phyloP scores from a whole-genome alignment of 2,113 vertebrate genomes.

The Lipophrys pholis region DNA sequence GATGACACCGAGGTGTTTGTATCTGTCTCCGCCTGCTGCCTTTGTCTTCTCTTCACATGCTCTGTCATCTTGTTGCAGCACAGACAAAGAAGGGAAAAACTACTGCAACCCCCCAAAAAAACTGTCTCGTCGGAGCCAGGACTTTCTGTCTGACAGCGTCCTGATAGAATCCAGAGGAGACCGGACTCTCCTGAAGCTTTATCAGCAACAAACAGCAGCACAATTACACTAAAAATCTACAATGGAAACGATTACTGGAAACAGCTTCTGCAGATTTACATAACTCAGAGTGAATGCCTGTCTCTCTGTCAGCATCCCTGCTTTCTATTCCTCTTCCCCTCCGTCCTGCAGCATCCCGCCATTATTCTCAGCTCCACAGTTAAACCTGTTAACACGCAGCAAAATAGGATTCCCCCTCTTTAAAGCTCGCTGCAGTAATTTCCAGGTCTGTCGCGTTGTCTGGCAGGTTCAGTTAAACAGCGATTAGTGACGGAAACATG shows the following conservation, averaged over 20 bases:
- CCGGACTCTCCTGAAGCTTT: slow-evolving; percentile 71
- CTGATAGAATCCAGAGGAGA: slow-evolving; percentile 74
- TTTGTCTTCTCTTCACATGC: slow-evolving; percentile 30
- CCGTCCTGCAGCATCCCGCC: slow-evolving; percentile 35
- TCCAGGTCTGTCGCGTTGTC: slow-evolving; percentile 22
- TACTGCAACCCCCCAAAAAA: not conserved
- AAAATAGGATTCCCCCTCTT: slow-evolving; percentile 39
- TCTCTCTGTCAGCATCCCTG: slow-evolving; percentile 4
- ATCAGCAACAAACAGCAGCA: slow-evolving; percentile 75
- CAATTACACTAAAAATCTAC: slow-evolving; percentile 65
- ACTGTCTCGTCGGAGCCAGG: slow-evolving; percentile 33
- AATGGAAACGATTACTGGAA: slow-evolving; percentile 57
- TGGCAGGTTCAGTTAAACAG: slow-evolving; percentile 21
- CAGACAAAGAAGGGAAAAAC: slow-evolving; percentile 27
- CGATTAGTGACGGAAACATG: slow-evolving; percentile 37
- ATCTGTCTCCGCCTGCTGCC: slow-evolving; percentile 48
- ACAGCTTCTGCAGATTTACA: slow-evolving; percentile 54
- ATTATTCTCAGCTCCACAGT: slow-evolving; percentile 35
- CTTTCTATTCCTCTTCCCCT: not conserved
- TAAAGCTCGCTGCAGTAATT: slow-evolving; percentile 21
- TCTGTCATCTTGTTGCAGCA: not conserved
- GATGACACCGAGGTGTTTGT: slow-evolving; percentile 48
- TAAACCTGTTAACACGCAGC: slow-evolving; percentile 51
- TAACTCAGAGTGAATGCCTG: slow-evolving; percentile 37
- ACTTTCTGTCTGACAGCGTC: slow-evolving; percentile 36